phyloP scores from a whole-genome alignment of 64 coral and sea anemone genomes.

The Actinia tenebrosa region DNA sequence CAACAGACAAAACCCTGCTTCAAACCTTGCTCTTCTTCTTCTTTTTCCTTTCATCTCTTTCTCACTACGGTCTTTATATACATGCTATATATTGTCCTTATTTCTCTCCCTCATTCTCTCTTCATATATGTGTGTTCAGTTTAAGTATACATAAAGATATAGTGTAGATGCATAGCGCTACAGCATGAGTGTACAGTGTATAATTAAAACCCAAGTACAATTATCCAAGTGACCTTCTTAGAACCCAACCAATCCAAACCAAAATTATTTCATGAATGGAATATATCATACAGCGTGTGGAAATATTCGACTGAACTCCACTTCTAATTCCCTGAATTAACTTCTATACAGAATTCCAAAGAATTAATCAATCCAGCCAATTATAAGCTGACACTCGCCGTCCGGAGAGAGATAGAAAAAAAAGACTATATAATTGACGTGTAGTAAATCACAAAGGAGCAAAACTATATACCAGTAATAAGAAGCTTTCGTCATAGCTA shows the following conservation, averaged over 20 bases:
- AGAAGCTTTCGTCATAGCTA: neutral
- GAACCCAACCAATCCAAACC: too few relatives aligned
- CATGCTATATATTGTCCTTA: too few relatives aligned
- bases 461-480: neutral
- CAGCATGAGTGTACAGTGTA: neutral
- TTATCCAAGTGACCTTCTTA: too few relatives aligned
- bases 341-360: constrained; percentile 1
- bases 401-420: neutral
- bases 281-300: neutral
- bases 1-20: neutral
- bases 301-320: neutral
- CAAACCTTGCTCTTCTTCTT: neutral
- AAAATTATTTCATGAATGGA: neutral
- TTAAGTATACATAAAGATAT: too few relatives aligned
- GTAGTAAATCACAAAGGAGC: neutral
- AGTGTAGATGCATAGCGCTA: too few relatives aligned
- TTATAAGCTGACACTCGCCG: neutral
- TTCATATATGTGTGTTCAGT: neutral
- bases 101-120: neutral
- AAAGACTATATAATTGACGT: neutral
- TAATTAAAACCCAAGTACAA: neutral
- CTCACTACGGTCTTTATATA: neutral
- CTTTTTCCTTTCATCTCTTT: neutral
- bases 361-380: neutral
- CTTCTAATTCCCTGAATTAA: neutral